Conservation (phyloP, 2,888 invertebrate species). For the Crioceris asparagi region DNA sequence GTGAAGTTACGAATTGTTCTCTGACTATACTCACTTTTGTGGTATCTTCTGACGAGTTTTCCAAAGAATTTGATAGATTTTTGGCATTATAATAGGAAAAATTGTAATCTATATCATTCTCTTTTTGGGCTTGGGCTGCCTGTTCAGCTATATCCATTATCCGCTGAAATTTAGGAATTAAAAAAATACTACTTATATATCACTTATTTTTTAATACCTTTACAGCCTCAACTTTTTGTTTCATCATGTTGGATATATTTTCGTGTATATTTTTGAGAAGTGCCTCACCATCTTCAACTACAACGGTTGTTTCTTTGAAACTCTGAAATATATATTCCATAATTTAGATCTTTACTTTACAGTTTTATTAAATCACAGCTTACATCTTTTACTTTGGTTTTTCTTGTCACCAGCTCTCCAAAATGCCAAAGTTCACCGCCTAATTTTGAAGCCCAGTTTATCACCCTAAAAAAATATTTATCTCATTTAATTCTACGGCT, state of each 20-base stretch:
- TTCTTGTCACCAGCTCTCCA: constrained; percentile 69
- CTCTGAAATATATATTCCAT: constrained; percentile 44
- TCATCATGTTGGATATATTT: constrained; percentile 80
- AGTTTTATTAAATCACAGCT: no score
- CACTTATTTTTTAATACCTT: constrained; percentile 43
- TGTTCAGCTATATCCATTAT: constrained; percentile 85
- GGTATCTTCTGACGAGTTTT: constrained; percentile 25
- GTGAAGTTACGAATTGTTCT: background rate
- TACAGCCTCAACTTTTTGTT: constrained; percentile 78
- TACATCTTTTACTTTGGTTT: constrained; percentile 68
- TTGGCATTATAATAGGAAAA: constrained; percentile 63
- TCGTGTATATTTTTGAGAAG: constrained; percentile 74
- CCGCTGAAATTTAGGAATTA: constrained; percentile 41
- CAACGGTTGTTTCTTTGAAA: constrained; percentile 64
- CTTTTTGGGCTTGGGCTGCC: constrained; percentile 55
- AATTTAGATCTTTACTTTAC: no score
- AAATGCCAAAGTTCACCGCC: constrained; percentile 71
- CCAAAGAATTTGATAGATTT: constrained; percentile 46
- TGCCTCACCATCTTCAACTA: constrained; percentile 63
- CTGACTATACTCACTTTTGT: constrained; percentile 10
- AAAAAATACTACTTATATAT: background rate
- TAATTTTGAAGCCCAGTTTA: constrained; percentile 72
- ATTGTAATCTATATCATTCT: constrained; percentile 43
- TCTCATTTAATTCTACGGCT: no score
- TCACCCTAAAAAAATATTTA: constrained; percentile 53